phyloP scores from a whole-genome alignment of 2,888 invertebrate genomes.

The Zele albiditarsus region DNA sequence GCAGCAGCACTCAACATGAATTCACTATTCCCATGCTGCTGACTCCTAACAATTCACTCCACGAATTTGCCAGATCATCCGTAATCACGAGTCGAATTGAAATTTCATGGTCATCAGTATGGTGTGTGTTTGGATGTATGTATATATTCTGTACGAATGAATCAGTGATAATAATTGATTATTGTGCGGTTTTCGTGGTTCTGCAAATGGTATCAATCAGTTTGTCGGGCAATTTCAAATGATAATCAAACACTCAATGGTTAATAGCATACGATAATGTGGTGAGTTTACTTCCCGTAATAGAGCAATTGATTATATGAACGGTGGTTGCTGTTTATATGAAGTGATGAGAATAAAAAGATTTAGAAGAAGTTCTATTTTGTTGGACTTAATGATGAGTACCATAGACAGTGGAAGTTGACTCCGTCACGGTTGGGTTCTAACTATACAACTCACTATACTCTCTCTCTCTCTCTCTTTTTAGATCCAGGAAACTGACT shows the following conservation, averaged over 20 bases:
- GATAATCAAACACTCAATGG: conserved; percentile 45
- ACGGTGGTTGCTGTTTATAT: no score
- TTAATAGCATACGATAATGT: background rate
- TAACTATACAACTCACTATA: background rate
- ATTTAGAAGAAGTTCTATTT: no score
- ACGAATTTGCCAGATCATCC: conserved; percentile 55
- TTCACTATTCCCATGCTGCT: conserved; percentile 26
- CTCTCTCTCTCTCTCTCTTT: conserved; percentile 9
- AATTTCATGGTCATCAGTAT: conserved; percentile 54
- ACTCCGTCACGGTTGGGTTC: conserved; percentile 24
- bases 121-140: background rate
- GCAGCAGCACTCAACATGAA: background rate
- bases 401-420: no score
- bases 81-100: conserved; percentile 58
- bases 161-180: background rate
- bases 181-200: background rate
- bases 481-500: conserved; percentile 28
- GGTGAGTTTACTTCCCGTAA: no score
- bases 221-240: conserved; percentile 12
- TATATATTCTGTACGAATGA: background rate
- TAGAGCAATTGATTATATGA: no score
- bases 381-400: no score
- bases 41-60: conserved; percentile 32
- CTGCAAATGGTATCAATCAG: conserved; percentile 22
- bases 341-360: no score